Conservation (phyloP, 1,140 invertebrate species). For the Drosophila obscura region DNA sequence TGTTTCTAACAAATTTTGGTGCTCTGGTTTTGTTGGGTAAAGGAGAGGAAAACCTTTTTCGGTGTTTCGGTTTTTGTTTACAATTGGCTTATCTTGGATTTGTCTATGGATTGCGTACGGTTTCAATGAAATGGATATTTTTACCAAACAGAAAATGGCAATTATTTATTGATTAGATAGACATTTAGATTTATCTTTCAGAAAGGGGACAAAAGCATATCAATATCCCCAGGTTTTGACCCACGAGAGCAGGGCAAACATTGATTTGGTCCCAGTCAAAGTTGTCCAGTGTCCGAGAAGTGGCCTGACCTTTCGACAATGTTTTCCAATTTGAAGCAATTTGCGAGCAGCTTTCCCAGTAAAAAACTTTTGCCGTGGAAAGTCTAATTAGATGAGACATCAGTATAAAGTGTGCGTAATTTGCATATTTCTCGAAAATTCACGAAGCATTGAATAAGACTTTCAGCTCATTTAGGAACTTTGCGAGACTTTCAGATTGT, state of each 20-base stretch:
- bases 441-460: conserved; percentile 38
- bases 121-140: conserved; percentile 50
- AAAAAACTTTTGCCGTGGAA: conserved; percentile 20
- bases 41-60: conserved; percentile 16
- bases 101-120: conserved; percentile 44
- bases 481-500: conserved; percentile 36
- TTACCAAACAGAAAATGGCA: conserved; percentile 35
- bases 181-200: conserved; percentile 51
- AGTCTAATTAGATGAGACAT: conserved; percentile 47
- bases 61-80: conserved; percentile 29
- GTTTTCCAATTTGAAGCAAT: conserved; percentile 35
- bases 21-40: background rate
- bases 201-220: conserved; percentile 19
- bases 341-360: conserved; percentile 14
- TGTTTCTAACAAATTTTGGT: conserved; percentile 32
- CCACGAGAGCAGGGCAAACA: background rate
- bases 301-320: conserved; percentile 26
- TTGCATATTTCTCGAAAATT: conserved; percentile 41
- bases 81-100: conserved; percentile 55
- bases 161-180: conserved; percentile 56
- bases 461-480: conserved; percentile 38
- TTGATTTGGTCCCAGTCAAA: conserved; percentile 9
- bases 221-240: conserved; percentile 14
- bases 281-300: background rate
- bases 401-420: conserved; percentile 35